Evolutionary conservation across 1,140 invertebrate genomes (phyloP).

Genomic region (roundworm (Caenorhabditis elegans)): WBcel235 BX284606.5:3654501-3655000

Average conservation of each 20-base stretch:
- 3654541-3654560: too few relatives aligned
- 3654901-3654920: conserved; percentile 16
- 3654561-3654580: too few relatives aligned
- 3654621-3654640: background rate
- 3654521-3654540: too few relatives aligned
- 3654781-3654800: conserved; percentile 19
- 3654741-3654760: background rate
- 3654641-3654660: too few relatives aligned
- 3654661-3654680: too few relatives aligned
- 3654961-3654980: background rate
- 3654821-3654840: conserved; percentile 25
- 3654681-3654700: conserved; percentile 9
- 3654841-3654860: conserved; percentile 26
- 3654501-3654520: too few relatives aligned
- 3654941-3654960: background rate
- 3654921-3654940: background rate
- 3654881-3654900: conserved; percentile 29
- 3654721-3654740: background rate
- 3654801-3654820: conserved; percentile 29
- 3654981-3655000: too few relatives aligned
- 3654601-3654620: background rate
- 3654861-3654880: conserved; percentile 22
- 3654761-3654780: conserved; percentile 8
- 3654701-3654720: conserved; percentile 1
- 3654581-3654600: too few relatives aligned